These are phyloP conservation scores for Plecotus auritus DNA, from an alignment of 2,113 vertebrate species.

Conservation along the genomic window DNA sequence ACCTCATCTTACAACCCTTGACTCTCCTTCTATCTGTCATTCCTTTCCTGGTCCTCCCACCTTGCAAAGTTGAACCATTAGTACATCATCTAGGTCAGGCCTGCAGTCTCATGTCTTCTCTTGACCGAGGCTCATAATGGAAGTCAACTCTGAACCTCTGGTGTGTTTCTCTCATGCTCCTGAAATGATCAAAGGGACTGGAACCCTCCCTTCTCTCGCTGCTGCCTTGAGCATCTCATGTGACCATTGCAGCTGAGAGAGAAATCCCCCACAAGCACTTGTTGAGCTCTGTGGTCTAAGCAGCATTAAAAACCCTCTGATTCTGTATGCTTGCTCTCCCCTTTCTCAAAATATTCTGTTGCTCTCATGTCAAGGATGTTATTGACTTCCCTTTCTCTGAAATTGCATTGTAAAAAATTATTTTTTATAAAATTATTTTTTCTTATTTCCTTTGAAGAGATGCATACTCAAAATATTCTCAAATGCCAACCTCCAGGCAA, in stretches of 20 bases:
- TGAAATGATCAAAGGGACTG: not conserved
- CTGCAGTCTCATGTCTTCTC: not conserved
- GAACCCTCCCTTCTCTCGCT: not conserved
- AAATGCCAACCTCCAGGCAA: not conserved
- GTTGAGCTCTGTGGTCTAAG: conserved; percentile 24
- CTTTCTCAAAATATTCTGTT: conserved; percentile 60
- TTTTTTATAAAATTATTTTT: not conserved
- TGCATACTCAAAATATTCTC: not conserved
- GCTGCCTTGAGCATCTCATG: not conserved
- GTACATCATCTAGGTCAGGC: not conserved
- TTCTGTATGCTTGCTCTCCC: conserved; percentile 50
- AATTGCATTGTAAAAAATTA: not conserved
- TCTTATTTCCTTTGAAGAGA: not conserved
- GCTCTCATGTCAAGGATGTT: not conserved
- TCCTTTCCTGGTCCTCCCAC: not conserved
- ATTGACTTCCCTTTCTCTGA: not conserved
- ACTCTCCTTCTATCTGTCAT: not conserved
- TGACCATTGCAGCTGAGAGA: conserved; percentile 19
- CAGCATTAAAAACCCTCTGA: conserved; percentile 32
- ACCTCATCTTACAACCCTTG: not conserved
- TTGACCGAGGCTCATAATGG: not conserved
- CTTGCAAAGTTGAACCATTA: not conserved
- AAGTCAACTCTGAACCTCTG: not conserved
- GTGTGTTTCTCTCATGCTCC: not conserved
- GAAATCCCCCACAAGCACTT: conserved; percentile 48